phyloP scores from a whole-genome alignment of 2,888 invertebrate genomes.

The Philonicus albiceps region DNA sequence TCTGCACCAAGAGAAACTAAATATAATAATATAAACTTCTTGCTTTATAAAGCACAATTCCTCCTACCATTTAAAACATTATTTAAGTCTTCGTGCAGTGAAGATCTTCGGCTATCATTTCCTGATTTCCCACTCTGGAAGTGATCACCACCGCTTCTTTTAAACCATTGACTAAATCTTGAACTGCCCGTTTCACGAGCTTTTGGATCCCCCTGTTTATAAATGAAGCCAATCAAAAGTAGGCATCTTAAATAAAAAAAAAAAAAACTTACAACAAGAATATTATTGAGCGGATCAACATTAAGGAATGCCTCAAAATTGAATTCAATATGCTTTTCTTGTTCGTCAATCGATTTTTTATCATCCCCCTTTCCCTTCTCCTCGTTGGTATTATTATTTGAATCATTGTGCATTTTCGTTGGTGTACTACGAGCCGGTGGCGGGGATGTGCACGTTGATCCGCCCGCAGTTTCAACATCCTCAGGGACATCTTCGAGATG shows the following conservation, averaged over 20 bases:
- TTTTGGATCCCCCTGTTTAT: conserved; percentile 69
- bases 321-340: conserved; percentile 68
- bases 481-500: background rate
- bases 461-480: conserved; percentile 1
- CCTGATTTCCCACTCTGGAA: background rate
- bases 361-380: background rate
- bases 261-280: conserved; percentile 69
- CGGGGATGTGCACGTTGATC: conserved; percentile 9
- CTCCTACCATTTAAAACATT: conserved; percentile 71
- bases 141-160: conserved; percentile 53
- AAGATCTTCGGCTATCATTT: conserved; percentile 65
- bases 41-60: background rate
- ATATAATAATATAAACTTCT: background rate
- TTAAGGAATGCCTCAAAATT: conserved; percentile 88
- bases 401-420: conserved; percentile 25
- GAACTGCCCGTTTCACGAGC: conserved; percentile 70
- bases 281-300: conserved; percentile 77
- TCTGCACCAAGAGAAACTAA: background rate
- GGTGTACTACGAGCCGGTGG: conserved; percentile 47
- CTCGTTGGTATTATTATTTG: conserved; percentile 28
- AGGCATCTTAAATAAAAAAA: too few species aligned
- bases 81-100: conserved; percentile 70
- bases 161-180: conserved; percentile 84
- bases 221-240: too few species aligned
- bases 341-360: background rate